A percentile compares a stretch with the other conserved stretches of the same genome.
phyloP scores from a whole-genome alignment of 92 coral and sea anemone genomes.

The Meandrina meandrites region DNA sequence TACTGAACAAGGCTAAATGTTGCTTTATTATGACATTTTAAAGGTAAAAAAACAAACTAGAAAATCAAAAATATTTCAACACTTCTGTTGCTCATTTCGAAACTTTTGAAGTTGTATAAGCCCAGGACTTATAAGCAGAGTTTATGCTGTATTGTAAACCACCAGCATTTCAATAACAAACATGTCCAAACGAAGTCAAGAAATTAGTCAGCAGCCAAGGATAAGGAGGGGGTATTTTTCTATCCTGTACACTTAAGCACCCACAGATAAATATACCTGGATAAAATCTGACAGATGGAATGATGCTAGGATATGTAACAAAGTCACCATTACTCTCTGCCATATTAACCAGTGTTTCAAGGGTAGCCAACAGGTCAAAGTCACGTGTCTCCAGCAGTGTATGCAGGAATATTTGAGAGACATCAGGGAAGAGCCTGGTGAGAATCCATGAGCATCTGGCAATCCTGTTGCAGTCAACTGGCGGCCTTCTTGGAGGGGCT shows the following conservation, averaged over 20 bases:
- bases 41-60: no score
- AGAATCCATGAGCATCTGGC: constrained; percentile 43
- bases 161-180: not conserved
- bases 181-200: not conserved
- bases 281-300: not conserved
- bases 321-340: constrained; percentile 4
- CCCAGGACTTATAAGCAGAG: no score
- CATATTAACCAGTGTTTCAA: constrained; percentile 38
- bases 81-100: no score
- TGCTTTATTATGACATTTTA: no score
- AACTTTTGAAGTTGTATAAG: no score
- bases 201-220: not conserved
- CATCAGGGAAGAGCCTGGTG: constrained; percentile 50
- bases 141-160: not conserved
- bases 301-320: not conserved
- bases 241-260: no score
- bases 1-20: no score
- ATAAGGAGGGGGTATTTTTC: no score
- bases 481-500: not conserved
- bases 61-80: no score
- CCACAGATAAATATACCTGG: constrained; percentile 4
- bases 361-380: constrained; percentile 56
- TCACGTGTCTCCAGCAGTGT: constrained; percentile 46
- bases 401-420: constrained; percentile 30
- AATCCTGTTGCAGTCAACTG: constrained; percentile 12